phyloP scores from a whole-genome alignment of 2,113 vertebrate genomes.

The Scalopus aquaticus region DNA sequence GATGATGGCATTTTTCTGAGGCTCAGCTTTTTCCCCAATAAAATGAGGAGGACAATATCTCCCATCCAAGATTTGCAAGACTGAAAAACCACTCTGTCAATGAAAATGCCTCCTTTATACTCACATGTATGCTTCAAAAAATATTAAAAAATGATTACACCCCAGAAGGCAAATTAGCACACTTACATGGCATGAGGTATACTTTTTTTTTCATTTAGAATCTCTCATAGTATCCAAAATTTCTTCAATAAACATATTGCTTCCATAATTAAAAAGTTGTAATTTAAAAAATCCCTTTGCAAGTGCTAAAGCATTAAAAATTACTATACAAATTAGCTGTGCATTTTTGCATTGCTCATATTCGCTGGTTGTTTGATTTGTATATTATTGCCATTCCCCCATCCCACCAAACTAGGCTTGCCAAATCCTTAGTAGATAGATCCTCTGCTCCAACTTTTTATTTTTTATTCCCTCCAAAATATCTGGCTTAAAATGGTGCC shows the following conservation, averaged over 20 bases:
- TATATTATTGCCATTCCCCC: not conserved
- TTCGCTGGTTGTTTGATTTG: not conserved
- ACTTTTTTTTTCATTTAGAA: not conserved
- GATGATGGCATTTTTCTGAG: not conserved
- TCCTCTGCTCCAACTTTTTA: not conserved
- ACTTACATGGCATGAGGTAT: not conserved
- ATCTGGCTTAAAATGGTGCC: not conserved
- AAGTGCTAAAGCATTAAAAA: not conserved
- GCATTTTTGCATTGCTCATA: not conserved
- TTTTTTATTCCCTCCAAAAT: not conserved
- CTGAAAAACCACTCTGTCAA: not conserved
- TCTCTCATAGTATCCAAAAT: not conserved
- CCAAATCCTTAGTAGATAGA: not conserved
- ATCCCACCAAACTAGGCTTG: not conserved
- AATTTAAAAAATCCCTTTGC: not conserved
- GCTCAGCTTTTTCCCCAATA: not conserved
- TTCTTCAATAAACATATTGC: not conserved
- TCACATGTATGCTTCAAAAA: constrained; percentile 2
- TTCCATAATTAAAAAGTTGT: not conserved
- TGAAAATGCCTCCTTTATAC: not conserved
- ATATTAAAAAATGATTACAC: not conserved
- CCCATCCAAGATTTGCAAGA: not conserved
- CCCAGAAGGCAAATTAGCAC: not conserved
- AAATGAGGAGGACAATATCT: not conserved
- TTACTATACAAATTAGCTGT: not conserved